phyloP scores from a whole-genome alignment of 2,888 invertebrate genomes.

The Hypomecis punctinalis region DNA sequence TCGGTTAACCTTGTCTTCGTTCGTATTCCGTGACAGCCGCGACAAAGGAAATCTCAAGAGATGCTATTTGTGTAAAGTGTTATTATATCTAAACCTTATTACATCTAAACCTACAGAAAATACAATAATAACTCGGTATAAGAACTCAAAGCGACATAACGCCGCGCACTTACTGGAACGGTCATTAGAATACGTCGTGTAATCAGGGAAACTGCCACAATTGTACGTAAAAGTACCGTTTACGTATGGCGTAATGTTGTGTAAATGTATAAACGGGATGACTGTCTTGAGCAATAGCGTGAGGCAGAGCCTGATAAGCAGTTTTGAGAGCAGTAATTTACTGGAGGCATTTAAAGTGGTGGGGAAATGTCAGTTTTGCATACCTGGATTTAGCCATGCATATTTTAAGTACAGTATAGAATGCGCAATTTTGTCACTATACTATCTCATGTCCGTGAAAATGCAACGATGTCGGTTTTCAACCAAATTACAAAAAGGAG shows the following conservation, averaged over 20 bases:
- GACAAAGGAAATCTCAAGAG: too few species aligned
- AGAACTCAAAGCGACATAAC: slow-evolving; percentile 17
- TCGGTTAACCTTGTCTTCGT: too few species aligned
- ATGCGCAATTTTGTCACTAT: too few species aligned
- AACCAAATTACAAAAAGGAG: too few species aligned
- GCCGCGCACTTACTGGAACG: slow-evolving; percentile 41
- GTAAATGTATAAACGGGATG: slow-evolving; percentile 57
- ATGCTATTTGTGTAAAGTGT: too few species aligned
- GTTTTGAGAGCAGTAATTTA: slow-evolving; percentile 18
- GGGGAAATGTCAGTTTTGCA: too few species aligned
- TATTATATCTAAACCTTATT: too few species aligned
- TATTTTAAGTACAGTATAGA: too few species aligned
- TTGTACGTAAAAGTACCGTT: slow-evolving; percentile 54
- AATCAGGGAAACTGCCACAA: slow-evolving; percentile 56
- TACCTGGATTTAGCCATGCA: too few species aligned
- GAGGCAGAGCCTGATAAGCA: slow-evolving; percentile 18
- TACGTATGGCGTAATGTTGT: slow-evolving; percentile 57
- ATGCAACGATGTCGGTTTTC: too few species aligned
- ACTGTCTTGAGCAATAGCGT: slow-evolving; percentile 30
- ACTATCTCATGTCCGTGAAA: too few species aligned
- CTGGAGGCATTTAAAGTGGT: neutral
- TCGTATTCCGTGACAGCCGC: too few species aligned
- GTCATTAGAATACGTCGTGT: slow-evolving; percentile 54
- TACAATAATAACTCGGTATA: slow-evolving; percentile 18
- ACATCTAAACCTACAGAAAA: neutral